Evolutionary conservation across 2,888 invertebrate genomes (phyloP), one percentile per base, ranked within the genome.

Genomic region (Polyommatus icarus): DNA sequence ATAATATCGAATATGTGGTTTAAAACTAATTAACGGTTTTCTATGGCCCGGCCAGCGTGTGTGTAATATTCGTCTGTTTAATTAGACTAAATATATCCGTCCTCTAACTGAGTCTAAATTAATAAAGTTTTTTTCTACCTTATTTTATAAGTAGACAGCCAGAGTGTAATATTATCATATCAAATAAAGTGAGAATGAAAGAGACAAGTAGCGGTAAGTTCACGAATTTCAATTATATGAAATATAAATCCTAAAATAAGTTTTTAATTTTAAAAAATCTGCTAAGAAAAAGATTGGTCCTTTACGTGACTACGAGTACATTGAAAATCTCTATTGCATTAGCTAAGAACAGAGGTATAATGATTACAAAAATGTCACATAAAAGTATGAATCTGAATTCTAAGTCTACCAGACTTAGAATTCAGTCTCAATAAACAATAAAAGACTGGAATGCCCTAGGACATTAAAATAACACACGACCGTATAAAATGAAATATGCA

Each of bases 401-500:
- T 29, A 12, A 29, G 29, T 67, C 29, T 15, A 29, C 5, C 15
- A 29, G 67, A 67, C 67, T 29, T 67, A 67, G 67, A 67, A 29
- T 29, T 67, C 61, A 61, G 61, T 12, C 29, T 29, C 24, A 67
- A 29, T 8, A 29, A 67, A 29, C 29, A 67, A 67, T 67, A 32
- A 67, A 67, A 67, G 67, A 32, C 29, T 15, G 67, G 67, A 67
- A 67, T 67, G 67, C 29, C 29, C 67, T 72, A 40, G 36, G 40
- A 72, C 72, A 72, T 72, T 72, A 40, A 72, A 36, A 72, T 40
- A 71, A 71, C n/a, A 29, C 71, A 72, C 72, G 72, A 36, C 20
- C 40, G 72, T 72, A 72, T 40, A 72, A 72, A 72, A 72, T 72
- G 72, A 72, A 40, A 72, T 40, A 72, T 40, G 40, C 72, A 72